A percentile compares a stretch with the other conserved stretches of the same genome.
Evolutionary conservation across 2,888 invertebrate genomes (phyloP).

Genomic region (Conops quadrifasciatus): DNA sequence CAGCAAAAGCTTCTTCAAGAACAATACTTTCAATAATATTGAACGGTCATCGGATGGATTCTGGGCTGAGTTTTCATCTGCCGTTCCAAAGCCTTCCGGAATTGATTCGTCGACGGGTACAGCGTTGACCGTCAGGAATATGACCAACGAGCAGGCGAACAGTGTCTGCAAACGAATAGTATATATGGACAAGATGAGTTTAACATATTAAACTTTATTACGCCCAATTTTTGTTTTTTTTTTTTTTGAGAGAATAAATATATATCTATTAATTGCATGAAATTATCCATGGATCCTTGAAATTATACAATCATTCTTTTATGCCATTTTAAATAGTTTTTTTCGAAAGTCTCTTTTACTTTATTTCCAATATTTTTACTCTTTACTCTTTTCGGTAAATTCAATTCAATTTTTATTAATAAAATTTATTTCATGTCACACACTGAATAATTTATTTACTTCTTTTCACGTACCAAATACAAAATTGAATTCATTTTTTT

Average conservation of each 20-base stretch:
- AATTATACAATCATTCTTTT: too few species aligned
- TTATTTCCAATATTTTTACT: too few species aligned
- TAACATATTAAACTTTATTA: neutral
- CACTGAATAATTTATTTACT: neutral
- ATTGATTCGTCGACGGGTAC: constrained; percentile 58
- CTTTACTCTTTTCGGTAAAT: neutral
- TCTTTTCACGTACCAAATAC: constrained; percentile 53
- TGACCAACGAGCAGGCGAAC: constrained; percentile 49
- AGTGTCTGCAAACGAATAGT: constrained; percentile 49
- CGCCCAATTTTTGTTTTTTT: too few species aligned
- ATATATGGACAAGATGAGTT: neutral
- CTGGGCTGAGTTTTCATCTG: constrained; percentile 51
- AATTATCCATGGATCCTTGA: too few species aligned
- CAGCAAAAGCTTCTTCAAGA: constrained; percentile 57
- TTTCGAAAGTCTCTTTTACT: too few species aligned
- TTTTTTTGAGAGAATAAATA: too few species aligned
- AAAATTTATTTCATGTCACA: neutral
- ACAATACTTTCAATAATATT: constrained; percentile 54
- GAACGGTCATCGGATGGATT: constrained; percentile 56
- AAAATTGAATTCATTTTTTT: constrained; percentile 37
- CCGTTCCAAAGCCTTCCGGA: constrained; percentile 55
- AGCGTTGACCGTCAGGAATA: constrained; percentile 52
- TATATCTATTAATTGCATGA: too few species aligned
- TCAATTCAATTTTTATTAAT: too few species aligned
- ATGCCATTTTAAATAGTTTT: too few species aligned